Evolutionary conservation across 2,113 vertebrate genomes (phyloP), one percentile per base, ranked within the genome.

Genomic region (Lagenorhynchus albirostris): DNA sequence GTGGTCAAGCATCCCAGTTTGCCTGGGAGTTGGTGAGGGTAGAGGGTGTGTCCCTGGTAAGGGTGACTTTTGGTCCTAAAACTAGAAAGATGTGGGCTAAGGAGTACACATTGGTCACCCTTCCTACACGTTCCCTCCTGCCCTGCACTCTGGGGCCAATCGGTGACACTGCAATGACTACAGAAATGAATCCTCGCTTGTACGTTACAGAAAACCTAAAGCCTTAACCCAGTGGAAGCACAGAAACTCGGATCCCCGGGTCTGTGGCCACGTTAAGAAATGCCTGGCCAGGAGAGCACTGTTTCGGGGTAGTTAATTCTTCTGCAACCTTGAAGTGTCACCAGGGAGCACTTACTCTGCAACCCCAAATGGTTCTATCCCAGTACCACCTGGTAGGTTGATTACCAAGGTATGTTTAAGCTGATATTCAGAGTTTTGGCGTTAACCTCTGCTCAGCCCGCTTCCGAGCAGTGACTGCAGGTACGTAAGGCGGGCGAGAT

Each of bases 141-240:
- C 3, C 81, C 12, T 73, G 33, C 25, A 8, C 21, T 31, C 44
- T 65, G n/a, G 89, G 9, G 20, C 21, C 60, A 17, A 9, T 6
- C 1, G 8, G 55, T 4, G 62, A 65, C 0, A 12, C 31, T 11
- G 1, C 1, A 6, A 2, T 1, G 36, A 33, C 1, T 0, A 8
- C 73, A 14, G 13, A 3, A 8, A 41, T 6, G 10, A 50, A 68
- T 15, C 11, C 25, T 31, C 21, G 2, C 84, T 29, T 65, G 1
- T 29, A 23, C 21, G 12, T 21, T 25, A 36, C 20, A 36, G 31
- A 36, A 89, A 63, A 25, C 26, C 14, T 18, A 3, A 15, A 5
- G 26, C 3, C 33, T 29, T 47, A 14, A 33, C 47, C 55, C 14
- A 25, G 91, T 0, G 60, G 18, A 17, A 80, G 71, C 53, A 38